Base-by-base conservation (phyloP, 2,797 vertebrate genomes). In the Champsocephalus gunnari region DNA sequence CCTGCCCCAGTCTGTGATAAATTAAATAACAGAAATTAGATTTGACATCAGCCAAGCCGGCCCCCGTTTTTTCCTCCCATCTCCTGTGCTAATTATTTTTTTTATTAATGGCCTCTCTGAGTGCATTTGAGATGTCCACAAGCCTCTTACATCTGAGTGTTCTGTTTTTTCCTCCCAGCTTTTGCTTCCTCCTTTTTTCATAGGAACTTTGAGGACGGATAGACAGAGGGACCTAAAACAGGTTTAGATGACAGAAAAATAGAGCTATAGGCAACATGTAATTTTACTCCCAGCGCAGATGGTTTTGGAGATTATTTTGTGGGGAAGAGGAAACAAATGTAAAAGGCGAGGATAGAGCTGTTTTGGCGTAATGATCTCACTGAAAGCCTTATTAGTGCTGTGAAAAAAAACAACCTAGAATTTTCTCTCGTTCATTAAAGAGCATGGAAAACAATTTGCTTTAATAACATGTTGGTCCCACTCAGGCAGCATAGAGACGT, bases 51-150 rank as follows among this genome's bases (percentile, higher is more conserved):
- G 91, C 88, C 89, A 88, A 77, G 81, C 88, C 4, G 69, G 80
- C 82, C 91, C 45, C 65, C 19, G 57, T 67, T 76, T 68, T 68
- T 54, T 64, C 69, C 81, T n/a, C 80, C 86, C 88, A 89, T 91
- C 90, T 86, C 81, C 79, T 75, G 45, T 41, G 82, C 90, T 93
- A 93, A 93, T 93, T 92, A 87, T 91, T 91, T 93, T 21, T 21
- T 90, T 90, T 93, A 92, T 94, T 89, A 94, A 94, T 94, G 92
- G 86, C 82, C 82, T 93, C 81, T 87, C 83, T 82, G 84, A 91
- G 92, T 91, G 88, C 85, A 90, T 91, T 91, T 84, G 88, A 93
- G 89, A 92, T 87, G 85, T 90, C 83, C 85, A 82, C 90, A 73
- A 86, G 87, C 87, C 87, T 89, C 89, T 91, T 83, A 72, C 44